A percentile compares a stretch with the other conserved stretches of the same genome.
Evolutionary conservation across 2,797 vertebrate species (phyloP).

Genomic region (Cryptoblepharus egeriae): DNA sequence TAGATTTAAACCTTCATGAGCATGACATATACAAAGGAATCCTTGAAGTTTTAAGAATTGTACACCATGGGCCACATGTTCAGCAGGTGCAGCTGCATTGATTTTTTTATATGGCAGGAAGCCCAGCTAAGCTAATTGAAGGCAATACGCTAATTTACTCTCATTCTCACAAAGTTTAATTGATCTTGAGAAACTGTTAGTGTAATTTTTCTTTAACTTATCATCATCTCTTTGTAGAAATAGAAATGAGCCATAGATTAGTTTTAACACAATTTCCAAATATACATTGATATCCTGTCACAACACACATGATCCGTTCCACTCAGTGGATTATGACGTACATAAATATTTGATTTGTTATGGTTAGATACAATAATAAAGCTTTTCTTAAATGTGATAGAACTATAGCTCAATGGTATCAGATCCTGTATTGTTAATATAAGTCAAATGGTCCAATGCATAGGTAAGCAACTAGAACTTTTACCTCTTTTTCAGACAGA

Average conservation of each 20-base stretch:
- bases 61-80: neutral
- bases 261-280: neutral
- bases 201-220: neutral
- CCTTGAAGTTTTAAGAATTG: neutral
- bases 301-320: neutral
- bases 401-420: neutral
- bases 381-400: slow-evolving; percentile 5
- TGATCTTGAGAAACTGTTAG: slow-evolving; percentile 5
- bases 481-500: slow-evolving; percentile 8
- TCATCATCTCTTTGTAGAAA: slow-evolving; percentile 20
- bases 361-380: slow-evolving; percentile 5
- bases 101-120: slow-evolving; percentile 29
- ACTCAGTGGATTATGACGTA: neutral
- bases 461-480: slow-evolving; percentile 3
- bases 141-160: neutral
- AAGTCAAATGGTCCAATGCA: neutral
- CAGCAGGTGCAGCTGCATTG: neutral
- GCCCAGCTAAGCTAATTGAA: slow-evolving; percentile 7
- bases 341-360: neutral
- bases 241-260: neutral
- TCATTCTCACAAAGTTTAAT: slow-evolving; percentile 5
- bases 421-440: slow-evolving; percentile 8
- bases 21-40: neutral
- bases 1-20: neutral
- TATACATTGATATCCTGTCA: neutral